phyloP scores from a whole-genome alignment of 2,797 vertebrate genomes.

The Bovichtus diacanthus region DNA sequence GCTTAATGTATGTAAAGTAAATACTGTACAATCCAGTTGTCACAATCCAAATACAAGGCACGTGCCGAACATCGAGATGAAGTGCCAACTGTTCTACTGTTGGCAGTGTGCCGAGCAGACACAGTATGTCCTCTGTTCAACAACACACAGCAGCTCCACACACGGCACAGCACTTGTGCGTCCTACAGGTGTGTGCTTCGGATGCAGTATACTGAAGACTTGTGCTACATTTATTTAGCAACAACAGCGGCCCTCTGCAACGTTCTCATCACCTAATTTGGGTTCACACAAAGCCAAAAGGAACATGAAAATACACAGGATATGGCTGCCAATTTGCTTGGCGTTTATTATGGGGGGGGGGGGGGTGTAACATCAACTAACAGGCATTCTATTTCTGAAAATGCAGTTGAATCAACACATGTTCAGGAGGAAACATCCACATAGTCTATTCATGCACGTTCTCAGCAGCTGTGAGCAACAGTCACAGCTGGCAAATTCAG shows the following conservation, averaged over 20 bases:
- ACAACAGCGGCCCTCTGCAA: not conserved
- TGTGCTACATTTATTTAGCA: too few species aligned
- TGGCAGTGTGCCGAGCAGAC: not conserved
- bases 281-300: not conserved
- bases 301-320: not conserved
- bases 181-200: not conserved
- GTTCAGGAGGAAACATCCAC: not conserved
- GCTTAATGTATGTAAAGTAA: not conserved
- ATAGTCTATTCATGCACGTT: not conserved
- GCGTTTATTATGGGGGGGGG: not conserved
- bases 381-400: not conserved
- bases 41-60: not conserved
- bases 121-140: constrained; percentile 9
- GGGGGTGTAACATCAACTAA: not conserved
- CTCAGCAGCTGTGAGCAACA: constrained; percentile 22
- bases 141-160: not conserved
- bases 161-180: not conserved
- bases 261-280: not conserved
- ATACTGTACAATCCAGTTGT: too few species aligned
- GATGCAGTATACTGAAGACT: not conserved
- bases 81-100: constrained; percentile 27
- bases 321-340: not conserved
- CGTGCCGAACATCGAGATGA: not conserved
- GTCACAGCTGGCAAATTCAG: constrained; percentile 2
- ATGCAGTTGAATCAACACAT: not conserved